Conservation (phyloP, 1,140 invertebrate genomes). For the Drosophila novamexicana region DNA sequence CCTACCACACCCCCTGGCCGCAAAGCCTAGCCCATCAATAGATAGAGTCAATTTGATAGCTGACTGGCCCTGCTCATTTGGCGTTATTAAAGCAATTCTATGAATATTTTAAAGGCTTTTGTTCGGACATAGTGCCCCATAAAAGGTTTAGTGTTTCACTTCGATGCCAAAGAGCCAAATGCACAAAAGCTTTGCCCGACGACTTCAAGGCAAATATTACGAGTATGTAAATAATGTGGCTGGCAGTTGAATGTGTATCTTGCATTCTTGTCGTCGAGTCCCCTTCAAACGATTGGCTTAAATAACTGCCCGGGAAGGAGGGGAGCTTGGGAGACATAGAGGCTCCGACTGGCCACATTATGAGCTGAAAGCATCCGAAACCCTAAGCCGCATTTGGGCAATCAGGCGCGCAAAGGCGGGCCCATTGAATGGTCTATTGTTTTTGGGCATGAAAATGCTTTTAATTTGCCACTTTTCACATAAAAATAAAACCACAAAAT, state of each 20-base stretch:
- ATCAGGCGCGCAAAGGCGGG: slow-evolving; percentile 51
- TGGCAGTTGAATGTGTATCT: slow-evolving; percentile 19
- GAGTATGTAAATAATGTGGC: slow-evolving; percentile 63
- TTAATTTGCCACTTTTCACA: slow-evolving; percentile 59
- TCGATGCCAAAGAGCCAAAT: slow-evolving; percentile 28
- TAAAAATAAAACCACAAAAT: slow-evolving; percentile 8
- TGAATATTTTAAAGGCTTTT: slow-evolving; percentile 79
- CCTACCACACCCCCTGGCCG: not conserved
- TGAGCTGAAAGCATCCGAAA: slow-evolving; percentile 36
- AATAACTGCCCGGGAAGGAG: slow-evolving; percentile 6
- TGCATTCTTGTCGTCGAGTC: slow-evolving; percentile 12
- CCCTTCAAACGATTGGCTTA: slow-evolving; percentile 11
- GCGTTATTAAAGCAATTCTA: slow-evolving; percentile 80
- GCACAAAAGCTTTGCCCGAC: slow-evolving; percentile 31
- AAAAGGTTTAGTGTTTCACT: slow-evolving; percentile 76
- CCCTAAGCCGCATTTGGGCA: slow-evolving; percentile 76
- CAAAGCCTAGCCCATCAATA: slow-evolving; percentile 33
- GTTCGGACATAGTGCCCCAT: slow-evolving; percentile 30
- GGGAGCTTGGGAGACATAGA: not conserved
- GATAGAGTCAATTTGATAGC: slow-evolving; percentile 70
- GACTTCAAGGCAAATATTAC: slow-evolving; percentile 57
- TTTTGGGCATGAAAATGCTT: slow-evolving; percentile 72
- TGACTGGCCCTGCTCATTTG: slow-evolving; percentile 61
- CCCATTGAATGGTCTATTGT: slow-evolving; percentile 64
- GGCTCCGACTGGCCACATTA: slow-evolving; percentile 14